Base-by-base conservation (phyloP, 2,113 vertebrate genomes). In the Sturnus vulgaris region DNA sequence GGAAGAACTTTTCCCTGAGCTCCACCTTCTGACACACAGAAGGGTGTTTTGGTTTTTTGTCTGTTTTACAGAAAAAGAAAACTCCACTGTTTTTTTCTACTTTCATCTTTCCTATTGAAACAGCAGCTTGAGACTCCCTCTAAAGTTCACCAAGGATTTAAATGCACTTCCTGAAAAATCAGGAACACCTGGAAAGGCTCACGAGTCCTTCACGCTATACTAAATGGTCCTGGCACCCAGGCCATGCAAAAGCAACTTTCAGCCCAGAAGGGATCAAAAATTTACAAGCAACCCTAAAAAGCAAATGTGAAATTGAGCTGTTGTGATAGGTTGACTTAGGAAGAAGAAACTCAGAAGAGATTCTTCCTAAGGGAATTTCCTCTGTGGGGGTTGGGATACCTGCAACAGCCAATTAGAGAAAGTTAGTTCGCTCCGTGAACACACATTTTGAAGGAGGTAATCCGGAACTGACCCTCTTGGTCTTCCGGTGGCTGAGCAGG, bases 1-100 rank as follows among this genome's bases (percentile, higher is more conserved):
- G 15, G 7, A 68, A 75, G 53, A 53, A 4, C 52, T 44, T 75
- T 39, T 6, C 9, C 11, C 55, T 10, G 2, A 69, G 0, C 2
- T 19, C 35, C 71, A 69, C 0, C 25, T 70, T 56, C 25, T 40
- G 40, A 2, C 35, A 77, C 22, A 37, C 2, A 63, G 49, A 76
- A 63, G 4, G 12, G 18, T 37, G 56, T 20, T 59, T 46, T 66
- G 53, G 4, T 10, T 52, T n/a, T 66, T 66, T 39, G 7, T 23
- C 37, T 37, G 31, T 12, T 75, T 40, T 42, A 49, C 14, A 69
- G 47, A 21, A 25, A 68, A 47, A 68, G 21, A 89, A 44, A 44
- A 11, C 7, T 3, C 12, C 24, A 19, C 9, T 35, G 28, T 25
- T 5, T 4, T 60, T 76, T 60, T 49, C 30, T 57, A 14, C 23